Percentiles rank a stretch among this genome's conserved stretches.
Conservation (phyloP, 2,888 invertebrate species). For the Eristalinus sepulchralis region DNA sequence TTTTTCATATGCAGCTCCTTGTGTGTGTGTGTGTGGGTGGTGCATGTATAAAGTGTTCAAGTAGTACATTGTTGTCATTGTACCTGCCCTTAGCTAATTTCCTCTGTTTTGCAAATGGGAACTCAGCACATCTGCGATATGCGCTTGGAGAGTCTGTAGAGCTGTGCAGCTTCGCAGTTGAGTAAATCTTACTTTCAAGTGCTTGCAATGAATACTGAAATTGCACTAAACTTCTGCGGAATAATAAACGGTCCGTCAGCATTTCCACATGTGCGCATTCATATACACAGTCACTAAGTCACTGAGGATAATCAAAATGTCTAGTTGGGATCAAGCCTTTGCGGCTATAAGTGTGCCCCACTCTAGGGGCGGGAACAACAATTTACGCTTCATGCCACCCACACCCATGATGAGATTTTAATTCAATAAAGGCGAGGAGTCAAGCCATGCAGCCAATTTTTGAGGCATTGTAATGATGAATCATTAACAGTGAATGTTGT, state of each 20-base stretch:
- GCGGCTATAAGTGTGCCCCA: too few species aligned
- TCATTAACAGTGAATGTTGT: too few species aligned
- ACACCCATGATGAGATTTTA: too few species aligned
- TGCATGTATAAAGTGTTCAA: conserved; percentile 28
- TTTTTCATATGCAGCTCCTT: conserved; percentile 8
- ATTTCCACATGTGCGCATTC: not conserved
- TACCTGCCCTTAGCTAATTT: conserved; percentile 40
- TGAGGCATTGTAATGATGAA: too few species aligned
- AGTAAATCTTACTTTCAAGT: not conserved
- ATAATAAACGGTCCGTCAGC: not conserved
- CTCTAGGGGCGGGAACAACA: not conserved
- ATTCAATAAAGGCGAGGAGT: not conserved
- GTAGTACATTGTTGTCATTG: conserved; percentile 40
- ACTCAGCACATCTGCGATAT: conserved; percentile 32
- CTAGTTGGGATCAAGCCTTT: not conserved
- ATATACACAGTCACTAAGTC: not conserved
- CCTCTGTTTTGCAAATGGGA: conserved; percentile 16
- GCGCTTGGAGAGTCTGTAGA: not conserved
- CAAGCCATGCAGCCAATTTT: too few species aligned
- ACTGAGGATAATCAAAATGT: not conserved
- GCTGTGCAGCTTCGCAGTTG: not conserved
- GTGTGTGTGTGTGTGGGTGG: not conserved
- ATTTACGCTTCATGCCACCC: not conserved
- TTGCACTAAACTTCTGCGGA: not conserved
- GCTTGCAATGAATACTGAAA: not conserved